Evolutionary conservation across 2,888 invertebrate species (phyloP), one percentile per base, ranked within the genome.

Genomic region (Stegophylla sp.): DNA sequence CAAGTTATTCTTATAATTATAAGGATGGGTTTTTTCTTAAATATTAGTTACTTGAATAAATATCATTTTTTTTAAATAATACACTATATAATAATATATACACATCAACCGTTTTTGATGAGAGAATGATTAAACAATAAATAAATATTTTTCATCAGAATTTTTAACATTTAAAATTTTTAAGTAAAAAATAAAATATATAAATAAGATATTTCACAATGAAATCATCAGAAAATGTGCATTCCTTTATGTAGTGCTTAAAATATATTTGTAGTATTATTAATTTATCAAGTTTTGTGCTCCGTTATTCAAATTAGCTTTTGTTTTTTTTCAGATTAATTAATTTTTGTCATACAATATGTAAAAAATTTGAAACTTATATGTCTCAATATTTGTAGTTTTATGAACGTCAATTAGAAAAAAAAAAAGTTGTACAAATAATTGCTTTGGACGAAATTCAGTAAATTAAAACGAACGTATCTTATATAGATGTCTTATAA

Each of bases 201-300:
- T 34, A 7, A 41, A 12, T 7, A n/a, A 23, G 45, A 56, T 23
- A 10, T 41, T 56, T 23, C 10, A 56, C 12, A 15, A 61, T 28
- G 28, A 61, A 61, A 61, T 28, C 13, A 61, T 15, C 26, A 61
- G 17, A 61, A 61, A 61, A 61, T 61, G 61, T 61, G 61, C 61
- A 61, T 61, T 15, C 28, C 28, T 61, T 28, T 20, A 28, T 15
- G 7, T 28, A 61, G 28, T 61, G 61, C 28, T 61, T 61, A 61
- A 61, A 61, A 48, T n/a, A 48, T 34, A 34, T 26, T 28, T 28
- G 61, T 28, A 28, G 1, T 17, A 56, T 56, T 23, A 56, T 20
- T 61, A 61, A 12, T 61, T 61, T 61, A 5, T 13, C 26, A 26
- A 28, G 28, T 61, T 61, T 28, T 28, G 28, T 61, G 13, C 20